phyloP scores from a whole-genome alignment of 1,140 invertebrate species.

The Lethocerus indicus region DNA sequence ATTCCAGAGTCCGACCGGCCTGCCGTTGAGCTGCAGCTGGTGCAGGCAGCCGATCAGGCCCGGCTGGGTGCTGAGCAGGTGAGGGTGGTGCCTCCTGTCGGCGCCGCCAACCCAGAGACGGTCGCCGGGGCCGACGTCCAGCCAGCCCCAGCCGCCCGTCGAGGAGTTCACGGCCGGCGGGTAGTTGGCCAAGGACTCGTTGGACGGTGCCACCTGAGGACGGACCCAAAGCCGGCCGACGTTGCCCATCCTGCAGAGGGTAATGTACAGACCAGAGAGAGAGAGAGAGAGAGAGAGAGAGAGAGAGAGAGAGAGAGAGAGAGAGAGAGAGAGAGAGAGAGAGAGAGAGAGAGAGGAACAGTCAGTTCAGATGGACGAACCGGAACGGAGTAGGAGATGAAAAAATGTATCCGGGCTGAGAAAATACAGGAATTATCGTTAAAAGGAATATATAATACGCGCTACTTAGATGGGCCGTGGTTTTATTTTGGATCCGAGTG shows the following conservation, averaged over 20 bases:
- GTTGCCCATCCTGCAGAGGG: conserved; percentile 30
- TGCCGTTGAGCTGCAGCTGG: conserved; percentile 56
- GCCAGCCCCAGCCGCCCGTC: conserved; percentile 28
- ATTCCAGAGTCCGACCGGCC: conserved; percentile 74
- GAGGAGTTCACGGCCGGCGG: conserved; percentile 27
- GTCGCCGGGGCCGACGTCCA: conserved; percentile 32
- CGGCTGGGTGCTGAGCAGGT: conserved; percentile 18
- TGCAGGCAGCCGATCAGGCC: conserved; percentile 61
- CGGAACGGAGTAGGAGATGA: too few relatives aligned
- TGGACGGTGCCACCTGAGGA: conserved; percentile 24
- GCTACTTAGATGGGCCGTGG: too few relatives aligned
- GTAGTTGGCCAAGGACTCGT: conserved; percentile 21
- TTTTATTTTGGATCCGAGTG: too few relatives aligned
- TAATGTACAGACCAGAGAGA: too few relatives aligned
- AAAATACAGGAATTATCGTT: too few relatives aligned
- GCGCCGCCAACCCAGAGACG: conserved; percentile 38
- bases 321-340: too few relatives aligned
- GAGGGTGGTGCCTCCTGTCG: conserved; percentile 22
- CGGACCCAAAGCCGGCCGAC: conserved; percentile 35
- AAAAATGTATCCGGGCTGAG: too few relatives aligned
- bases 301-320: too few relatives aligned
- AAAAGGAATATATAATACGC: too few relatives aligned
- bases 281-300: too few relatives aligned
- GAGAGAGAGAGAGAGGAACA: too few relatives aligned
- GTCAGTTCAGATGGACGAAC: too few relatives aligned